Percentiles rank a stretch among this genome's conserved stretches.
phyloP scores from a whole-genome alignment of 2,797 vertebrate genomes.

The Silurus lanzhouensis region DNA sequence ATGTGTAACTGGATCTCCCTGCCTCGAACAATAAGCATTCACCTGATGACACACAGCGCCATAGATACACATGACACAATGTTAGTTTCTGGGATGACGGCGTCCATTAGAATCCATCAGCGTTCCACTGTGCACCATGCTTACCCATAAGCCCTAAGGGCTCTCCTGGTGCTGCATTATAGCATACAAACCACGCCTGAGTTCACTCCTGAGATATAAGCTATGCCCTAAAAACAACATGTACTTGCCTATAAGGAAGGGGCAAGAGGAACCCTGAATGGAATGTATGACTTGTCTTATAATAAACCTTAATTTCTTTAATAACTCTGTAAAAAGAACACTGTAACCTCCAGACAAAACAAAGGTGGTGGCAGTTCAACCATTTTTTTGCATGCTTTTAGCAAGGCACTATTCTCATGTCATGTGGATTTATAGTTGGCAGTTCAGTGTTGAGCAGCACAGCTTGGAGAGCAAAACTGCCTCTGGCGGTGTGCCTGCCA shows the following conservation, averaged over 20 bases:
- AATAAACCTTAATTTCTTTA: background rate
- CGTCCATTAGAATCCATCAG: background rate
- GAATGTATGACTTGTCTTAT: background rate
- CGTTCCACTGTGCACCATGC: background rate
- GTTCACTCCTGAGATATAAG: background rate
- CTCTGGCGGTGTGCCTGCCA: conserved; percentile 38
- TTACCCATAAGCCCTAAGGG: background rate
- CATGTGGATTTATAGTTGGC: conserved; percentile 60
- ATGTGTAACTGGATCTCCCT: background rate
- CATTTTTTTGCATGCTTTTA: conserved; percentile 11
- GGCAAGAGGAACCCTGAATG: background rate
- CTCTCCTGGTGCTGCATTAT: background rate
- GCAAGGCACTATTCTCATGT: conserved; percentile 48
- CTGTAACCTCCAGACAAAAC: background rate
- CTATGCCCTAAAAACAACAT: background rate
- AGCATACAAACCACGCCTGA: background rate
- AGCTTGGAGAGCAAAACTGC: conserved; percentile 61
- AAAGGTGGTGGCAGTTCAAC: conserved; percentile 8
- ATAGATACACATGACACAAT: background rate
- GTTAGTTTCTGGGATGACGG: background rate
- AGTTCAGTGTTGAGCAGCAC: conserved; percentile 39
- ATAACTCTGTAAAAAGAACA: background rate
- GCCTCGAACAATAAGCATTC: background rate
- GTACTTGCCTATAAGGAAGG: background rate
- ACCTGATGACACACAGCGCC: background rate